A percentile compares a stretch with the other conserved stretches of the same genome.
phyloP scores from a whole-genome alignment of 2,888 invertebrate species.

The Parelbella ahira region DNA sequence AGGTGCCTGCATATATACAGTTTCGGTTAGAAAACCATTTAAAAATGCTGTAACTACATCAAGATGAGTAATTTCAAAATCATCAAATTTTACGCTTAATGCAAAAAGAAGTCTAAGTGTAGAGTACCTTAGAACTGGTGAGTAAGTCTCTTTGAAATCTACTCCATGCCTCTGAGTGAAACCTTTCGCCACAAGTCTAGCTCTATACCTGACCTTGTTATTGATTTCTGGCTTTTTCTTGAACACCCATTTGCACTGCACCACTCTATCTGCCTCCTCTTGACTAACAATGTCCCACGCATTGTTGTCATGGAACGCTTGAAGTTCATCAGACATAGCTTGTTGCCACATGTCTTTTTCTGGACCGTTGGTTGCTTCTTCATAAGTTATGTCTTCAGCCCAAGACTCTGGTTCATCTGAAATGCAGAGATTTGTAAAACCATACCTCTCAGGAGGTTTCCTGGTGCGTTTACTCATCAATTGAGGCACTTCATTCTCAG shows the following conservation, averaged over 20 bases:
- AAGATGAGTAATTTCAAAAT: slow-evolving; percentile 1
- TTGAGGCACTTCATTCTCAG: neutral
- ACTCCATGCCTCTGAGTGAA: slow-evolving; percentile 26
- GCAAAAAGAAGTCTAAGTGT: slow-evolving; percentile 29
- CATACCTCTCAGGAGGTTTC: slow-evolving; percentile 20
- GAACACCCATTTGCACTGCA: slow-evolving; percentile 32
- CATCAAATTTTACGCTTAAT: slow-evolving; percentile 22
- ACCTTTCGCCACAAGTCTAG: slow-evolving; percentile 27
- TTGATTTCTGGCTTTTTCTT: slow-evolving; percentile 29
- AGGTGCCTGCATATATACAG: slow-evolving; percentile 5
- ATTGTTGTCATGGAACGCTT: slow-evolving; percentile 29
- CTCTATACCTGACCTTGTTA: slow-evolving; percentile 27
- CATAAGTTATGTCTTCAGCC: slow-evolving; percentile 10
- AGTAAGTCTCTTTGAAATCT: slow-evolving; percentile 27
- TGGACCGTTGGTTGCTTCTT: slow-evolving; percentile 13
- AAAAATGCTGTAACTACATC: slow-evolving; percentile 8
- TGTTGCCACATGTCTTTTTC: slow-evolving; percentile 28
- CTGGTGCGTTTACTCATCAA: slow-evolving; percentile 1
- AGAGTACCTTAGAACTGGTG: slow-evolving; percentile 27
- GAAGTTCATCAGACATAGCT: slow-evolving; percentile 30
- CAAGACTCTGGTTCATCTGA: slow-evolving; percentile 4
- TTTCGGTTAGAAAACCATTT: slow-evolving; percentile 4
- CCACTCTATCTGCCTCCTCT: slow-evolving; percentile 19
- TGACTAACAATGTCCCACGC: slow-evolving; percentile 31
- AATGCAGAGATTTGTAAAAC: slow-evolving; percentile 15